These are phyloP conservation scores for Subanguina moxae DNA, from an alignment of 1,140 invertebrate species.

Conservation along the genomic window DNA sequence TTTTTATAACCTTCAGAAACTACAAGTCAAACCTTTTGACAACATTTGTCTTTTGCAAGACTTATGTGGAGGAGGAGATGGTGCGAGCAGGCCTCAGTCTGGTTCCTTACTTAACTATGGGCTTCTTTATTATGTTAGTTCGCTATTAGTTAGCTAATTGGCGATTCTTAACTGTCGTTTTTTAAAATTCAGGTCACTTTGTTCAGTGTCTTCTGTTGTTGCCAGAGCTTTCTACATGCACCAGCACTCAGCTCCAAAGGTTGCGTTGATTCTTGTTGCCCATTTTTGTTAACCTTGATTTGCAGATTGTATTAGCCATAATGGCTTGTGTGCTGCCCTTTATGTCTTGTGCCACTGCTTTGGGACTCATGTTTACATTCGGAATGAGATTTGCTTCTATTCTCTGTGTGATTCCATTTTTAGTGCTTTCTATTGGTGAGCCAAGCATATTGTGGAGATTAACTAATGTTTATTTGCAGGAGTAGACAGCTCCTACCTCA, in stretches of 20 bases:
- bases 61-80: conserved; percentile 58
- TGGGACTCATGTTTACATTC: conserved; percentile 54
- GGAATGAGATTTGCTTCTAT: conserved; percentile 56
- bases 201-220: conserved; percentile 47
- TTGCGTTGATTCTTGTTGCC: conserved; percentile 10
- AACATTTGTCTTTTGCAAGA: conserved; percentile 49
- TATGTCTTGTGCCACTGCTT: conserved; percentile 51
- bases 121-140: conserved; percentile 52
- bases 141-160: too few species aligned
- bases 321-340: conserved; percentile 49
- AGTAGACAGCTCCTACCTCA: conserved; percentile 55
- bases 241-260: conserved; percentile 52
- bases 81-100: conserved; percentile 54
- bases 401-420: conserved; percentile 57
- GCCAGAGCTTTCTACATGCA: conserved; percentile 55
- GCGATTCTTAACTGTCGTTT: too few species aligned
- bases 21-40: conserved; percentile 46
- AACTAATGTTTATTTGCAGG: conserved; percentile 13
- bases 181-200: conserved; percentile 8
- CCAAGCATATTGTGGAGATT: not conserved
- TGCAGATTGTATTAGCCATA: conserved; percentile 48
- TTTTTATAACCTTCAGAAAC: too few species aligned
- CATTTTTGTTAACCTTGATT: not conserved
- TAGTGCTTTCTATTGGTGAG: conserved; percentile 54
- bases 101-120: conserved; percentile 51